Base-by-base conservation (phyloP, 2,113 vertebrate species). In the Psammodynastes pulverulentus region DNA sequence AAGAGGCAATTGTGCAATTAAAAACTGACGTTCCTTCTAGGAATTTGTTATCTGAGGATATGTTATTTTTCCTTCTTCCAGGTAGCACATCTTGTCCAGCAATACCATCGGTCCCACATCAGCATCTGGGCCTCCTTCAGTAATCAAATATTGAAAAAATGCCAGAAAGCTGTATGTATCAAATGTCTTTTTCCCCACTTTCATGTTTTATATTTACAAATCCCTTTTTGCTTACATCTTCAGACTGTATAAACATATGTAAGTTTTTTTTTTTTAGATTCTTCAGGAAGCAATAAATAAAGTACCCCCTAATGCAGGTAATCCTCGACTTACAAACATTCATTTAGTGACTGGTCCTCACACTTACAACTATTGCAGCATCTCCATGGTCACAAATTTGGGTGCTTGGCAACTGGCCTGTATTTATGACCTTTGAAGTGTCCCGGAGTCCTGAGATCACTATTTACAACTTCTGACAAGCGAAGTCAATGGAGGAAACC, bases 61-160 rank as follows among this genome's bases (percentile, higher is more conserved):
- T 29, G 62, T 62, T 53, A 0, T 8, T 19, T 8, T 91, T n/a
- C 87, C 13, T 8, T 19, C 29, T 46, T 26, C 86, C 43, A 98
- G 98, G 95, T 98, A 84, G 98, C 98, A 8, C 91, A 95, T 79
- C 95, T 99, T 92, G 98, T 98, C 4, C 97, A 92, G 92, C 17
- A 85, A 43, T 98, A 98, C 89, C 86, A 95, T 43, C 97, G 98
- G 72, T 97, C 96, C 2, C 93, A 95, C 29, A 97, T 98, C 95
- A 98, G 98, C 4, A 95, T 99, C 91, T 99, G 98, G 98, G 97
- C 98, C 3, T 96, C 98, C 0, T 94, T 95, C 85, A 94, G 97
- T 39, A 95, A 91, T 26, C 79, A 39, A 0, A 90, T 98, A 94
- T 97, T 99, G 97, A 95, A 96, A 94, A 97, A 97, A 56, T 99